A percentile compares a stretch with the other conserved stretches of the same genome.
Conservation (phyloP, 2,888 invertebrate species). For the Timema podura region DNA sequence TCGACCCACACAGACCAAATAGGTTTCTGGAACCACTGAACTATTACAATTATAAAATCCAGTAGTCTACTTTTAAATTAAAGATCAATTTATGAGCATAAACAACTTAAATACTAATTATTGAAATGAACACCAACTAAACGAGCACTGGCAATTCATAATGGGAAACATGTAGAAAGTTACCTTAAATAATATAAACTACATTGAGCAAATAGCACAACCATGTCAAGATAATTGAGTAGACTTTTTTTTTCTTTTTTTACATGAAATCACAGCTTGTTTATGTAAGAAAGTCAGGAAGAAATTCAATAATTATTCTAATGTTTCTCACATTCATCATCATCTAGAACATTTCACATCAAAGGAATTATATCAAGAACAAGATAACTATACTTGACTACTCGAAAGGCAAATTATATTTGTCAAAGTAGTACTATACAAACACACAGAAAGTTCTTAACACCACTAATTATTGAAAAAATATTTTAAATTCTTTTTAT, state of each 20-base stretch:
- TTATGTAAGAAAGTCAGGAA: conserved; percentile 21
- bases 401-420: conserved; percentile 14
- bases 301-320: neutral
- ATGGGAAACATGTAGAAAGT: neutral
- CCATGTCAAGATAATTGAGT: conserved; percentile 39
- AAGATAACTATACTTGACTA: neutral
- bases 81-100: too few relatives aligned
- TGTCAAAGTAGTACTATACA: neutral
- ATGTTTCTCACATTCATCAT: neutral
- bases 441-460: conserved; percentile 16
- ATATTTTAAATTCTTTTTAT: conserved; percentile 24
- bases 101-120: too few relatives aligned
- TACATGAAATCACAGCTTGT: conserved; percentile 35
- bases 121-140: too few relatives aligned
- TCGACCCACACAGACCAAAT: too few relatives aligned
- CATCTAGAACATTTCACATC: neutral
- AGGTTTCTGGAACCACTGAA: too few relatives aligned
- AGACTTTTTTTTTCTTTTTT: conserved; percentile 25
- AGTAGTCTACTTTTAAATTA: too few relatives aligned
- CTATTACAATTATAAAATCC: too few relatives aligned
- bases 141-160: neutral
- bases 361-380: neutral
- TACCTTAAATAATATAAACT: too few relatives aligned
- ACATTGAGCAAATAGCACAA: conserved; percentile 45
- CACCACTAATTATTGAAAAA: conserved; percentile 23